Evolutionary conservation across 2,113 vertebrate species (phyloP).

Genomic region (Megaceryle maxima): DNA sequence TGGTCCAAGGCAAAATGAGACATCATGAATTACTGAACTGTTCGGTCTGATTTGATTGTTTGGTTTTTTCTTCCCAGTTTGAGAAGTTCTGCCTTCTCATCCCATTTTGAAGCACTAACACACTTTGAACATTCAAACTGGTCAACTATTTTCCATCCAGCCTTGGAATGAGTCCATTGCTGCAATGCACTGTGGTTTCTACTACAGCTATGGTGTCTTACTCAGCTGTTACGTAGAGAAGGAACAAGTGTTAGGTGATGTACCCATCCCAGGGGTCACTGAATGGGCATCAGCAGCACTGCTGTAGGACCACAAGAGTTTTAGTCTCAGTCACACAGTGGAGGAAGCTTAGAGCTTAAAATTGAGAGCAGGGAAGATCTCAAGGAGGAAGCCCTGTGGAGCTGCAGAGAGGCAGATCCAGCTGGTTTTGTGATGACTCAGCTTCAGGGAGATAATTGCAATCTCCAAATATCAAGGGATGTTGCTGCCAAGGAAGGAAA

Average conservation of each 20-base stretch:
- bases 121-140: not conserved
- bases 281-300: not conserved
- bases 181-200: not conserved
- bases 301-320: rapidly evolving
- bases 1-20: not conserved
- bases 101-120: not conserved
- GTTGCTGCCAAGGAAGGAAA: not conserved
- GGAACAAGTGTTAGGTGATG: not conserved
- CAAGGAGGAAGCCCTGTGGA: rapidly evolving
- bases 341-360: not conserved
- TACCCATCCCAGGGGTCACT: not conserved
- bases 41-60: not conserved
- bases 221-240: rapidly evolving
- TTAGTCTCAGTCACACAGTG: not conserved
- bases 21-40: not conserved
- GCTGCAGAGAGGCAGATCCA: not conserved
- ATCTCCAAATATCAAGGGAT: not conserved
- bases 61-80: too few relatives aligned
- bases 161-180: not conserved
- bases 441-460: not conserved
- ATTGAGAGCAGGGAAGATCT: not conserved
- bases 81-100: not conserved
- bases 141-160: not conserved
- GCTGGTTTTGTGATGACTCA: not conserved
- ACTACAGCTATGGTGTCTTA: not conserved